Percentiles rank a stretch among this genome's conserved stretches.
Evolutionary conservation across 30 jellyfish, hydroid and myxozoan genomes (phyloP).

Genomic region (Aurelia aurita complex sp. Pacific): DNA sequence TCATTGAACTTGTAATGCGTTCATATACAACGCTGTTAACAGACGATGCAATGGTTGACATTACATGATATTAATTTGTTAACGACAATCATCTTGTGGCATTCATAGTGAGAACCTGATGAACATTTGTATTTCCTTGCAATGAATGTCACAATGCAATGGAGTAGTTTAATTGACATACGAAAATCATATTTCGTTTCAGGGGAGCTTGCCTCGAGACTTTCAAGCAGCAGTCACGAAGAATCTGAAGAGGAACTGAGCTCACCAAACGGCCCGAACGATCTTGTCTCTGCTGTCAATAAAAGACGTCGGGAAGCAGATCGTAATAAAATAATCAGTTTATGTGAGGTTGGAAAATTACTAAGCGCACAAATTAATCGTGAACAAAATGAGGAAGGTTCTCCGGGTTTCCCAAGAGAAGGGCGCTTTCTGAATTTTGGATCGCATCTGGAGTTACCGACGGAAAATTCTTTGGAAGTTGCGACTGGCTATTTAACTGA

Average conservation of each 20-base stretch:
- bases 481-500: conserved; percentile 23
- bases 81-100: too few relatives aligned
- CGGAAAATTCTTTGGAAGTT: conserved; percentile 20
- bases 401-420: neutral
- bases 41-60: too few relatives aligned
- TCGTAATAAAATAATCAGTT: conserved; percentile 30
- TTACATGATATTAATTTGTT: too few relatives aligned
- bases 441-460: neutral
- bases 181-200: neutral
- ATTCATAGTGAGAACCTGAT: too few relatives aligned
- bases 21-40: too few relatives aligned
- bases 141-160: too few relatives aligned
- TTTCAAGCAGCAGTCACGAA: conserved; percentile 16
- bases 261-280: neutral
- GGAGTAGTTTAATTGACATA: too few relatives aligned
- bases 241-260: conserved; percentile 9
- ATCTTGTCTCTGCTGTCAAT: neutral
- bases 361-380: conserved; percentile 48
- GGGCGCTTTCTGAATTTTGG: conserved; percentile 8
- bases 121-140: too few relatives aligned
- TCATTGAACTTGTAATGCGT: too few relatives aligned
- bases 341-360: conserved; percentile 57
- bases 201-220: conserved; percentile 9
- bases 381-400: neutral
- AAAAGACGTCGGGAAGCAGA: conserved; percentile 21